These are phyloP conservation scores for Oscheius sp. DNA, from an alignment of 1,140 invertebrate genomes.

Conservation along the genomic window DNA sequence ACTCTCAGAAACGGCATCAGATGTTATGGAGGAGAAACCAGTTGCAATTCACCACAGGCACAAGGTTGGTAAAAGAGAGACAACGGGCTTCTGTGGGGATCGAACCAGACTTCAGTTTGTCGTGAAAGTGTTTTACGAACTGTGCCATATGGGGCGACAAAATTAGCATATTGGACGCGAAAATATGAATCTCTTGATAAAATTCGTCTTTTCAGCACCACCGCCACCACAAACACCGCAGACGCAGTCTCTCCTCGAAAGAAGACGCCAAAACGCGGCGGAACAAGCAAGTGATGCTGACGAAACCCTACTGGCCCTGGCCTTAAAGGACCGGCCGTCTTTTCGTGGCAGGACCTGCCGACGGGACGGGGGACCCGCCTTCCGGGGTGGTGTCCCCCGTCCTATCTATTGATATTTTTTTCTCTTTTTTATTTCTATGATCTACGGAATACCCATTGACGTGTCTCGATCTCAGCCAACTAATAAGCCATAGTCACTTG, in stretches of 20 bases:
- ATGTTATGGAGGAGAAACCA: too few relatives aligned
- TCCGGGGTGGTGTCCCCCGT: background rate
- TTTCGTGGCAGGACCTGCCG: too few relatives aligned
- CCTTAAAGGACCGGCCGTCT: constrained; percentile 7
- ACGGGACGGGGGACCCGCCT: too few relatives aligned
- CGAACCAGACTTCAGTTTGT: too few relatives aligned
- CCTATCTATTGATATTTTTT: too few relatives aligned
- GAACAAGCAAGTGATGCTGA: constrained; percentile 37
- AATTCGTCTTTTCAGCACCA: constrained; percentile 29
- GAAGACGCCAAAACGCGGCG: constrained; percentile 24
- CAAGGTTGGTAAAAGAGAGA: background rate
- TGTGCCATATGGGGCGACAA: too few relatives aligned
- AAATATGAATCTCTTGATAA: too few relatives aligned
- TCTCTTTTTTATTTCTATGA: too few relatives aligned
- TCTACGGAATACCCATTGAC: constrained; percentile 11
- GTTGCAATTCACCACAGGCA: background rate
- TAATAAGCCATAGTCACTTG: constrained; percentile 8
- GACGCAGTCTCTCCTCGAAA: constrained; percentile 28
- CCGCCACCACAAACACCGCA: constrained; percentile 21
- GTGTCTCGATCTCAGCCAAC: background rate
- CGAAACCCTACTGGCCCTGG: constrained; percentile 37
- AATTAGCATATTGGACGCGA: too few relatives aligned
- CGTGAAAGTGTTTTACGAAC: too few relatives aligned
- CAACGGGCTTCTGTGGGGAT: too few relatives aligned
- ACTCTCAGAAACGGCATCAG: background rate